These are phyloP conservation scores for Notoglanidium macrostoma DNA, from an alignment of 2,797 vertebrate genomes.

Conservation along the genomic window DNA sequence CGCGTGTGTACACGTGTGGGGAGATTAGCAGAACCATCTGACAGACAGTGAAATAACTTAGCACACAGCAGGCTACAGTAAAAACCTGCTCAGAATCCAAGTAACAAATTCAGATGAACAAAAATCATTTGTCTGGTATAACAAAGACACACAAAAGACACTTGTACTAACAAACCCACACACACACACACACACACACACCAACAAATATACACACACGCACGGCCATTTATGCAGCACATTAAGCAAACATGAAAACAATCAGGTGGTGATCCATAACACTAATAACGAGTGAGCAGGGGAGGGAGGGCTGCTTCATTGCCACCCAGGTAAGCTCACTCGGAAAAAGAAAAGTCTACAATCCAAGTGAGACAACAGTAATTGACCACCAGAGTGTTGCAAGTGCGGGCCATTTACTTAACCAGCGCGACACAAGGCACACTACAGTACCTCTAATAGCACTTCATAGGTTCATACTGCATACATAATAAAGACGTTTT, in stretches of 20 bases:
- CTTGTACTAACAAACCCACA: no score
- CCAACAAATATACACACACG: no score
- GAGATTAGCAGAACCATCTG: neutral
- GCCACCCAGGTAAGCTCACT: conserved; percentile 7
- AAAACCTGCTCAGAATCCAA: neutral
- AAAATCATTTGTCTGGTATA: neutral
- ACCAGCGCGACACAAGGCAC: conserved; percentile 18
- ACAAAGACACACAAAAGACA: neutral
- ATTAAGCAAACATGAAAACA: conserved; percentile 33
- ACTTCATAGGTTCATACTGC: conserved; percentile 10
- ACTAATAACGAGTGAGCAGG: neutral
- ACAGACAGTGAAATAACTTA: neutral
- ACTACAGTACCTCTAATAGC: conserved; percentile 31
- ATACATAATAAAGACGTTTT: conserved; percentile 34
- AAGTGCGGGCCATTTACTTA: conserved; percentile 23
- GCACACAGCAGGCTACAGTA: neutral
- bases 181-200: neutral
- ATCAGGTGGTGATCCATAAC: conserved; percentile 11
- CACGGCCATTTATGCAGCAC: neutral
- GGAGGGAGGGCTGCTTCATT: conserved; percentile 30
- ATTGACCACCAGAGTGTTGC: conserved; percentile 39
- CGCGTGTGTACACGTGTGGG: neutral
- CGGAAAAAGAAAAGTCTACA: conserved; percentile 10
- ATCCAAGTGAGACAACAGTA: conserved; percentile 42
- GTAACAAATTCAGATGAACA: neutral